A percentile compares a stretch with the other conserved stretches of the same genome.
Conservation (phyloP, 2,888 invertebrate species). For the Orthonevra nobilis region DNA sequence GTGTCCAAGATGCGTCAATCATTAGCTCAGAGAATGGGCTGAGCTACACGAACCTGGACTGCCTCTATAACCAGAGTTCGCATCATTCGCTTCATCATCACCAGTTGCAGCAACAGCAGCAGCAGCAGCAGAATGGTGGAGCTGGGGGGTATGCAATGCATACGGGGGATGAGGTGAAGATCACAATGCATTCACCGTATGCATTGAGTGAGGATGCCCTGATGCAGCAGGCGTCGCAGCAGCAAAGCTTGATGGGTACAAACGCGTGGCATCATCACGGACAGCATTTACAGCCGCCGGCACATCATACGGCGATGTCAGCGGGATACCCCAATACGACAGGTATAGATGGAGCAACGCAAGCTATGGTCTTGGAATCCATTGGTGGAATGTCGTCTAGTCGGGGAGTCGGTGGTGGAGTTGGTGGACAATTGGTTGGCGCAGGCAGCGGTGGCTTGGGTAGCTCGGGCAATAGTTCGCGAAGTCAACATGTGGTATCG, state of each 20-base stretch:
- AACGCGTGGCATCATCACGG: slow-evolving; percentile 78
- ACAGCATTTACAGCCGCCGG: slow-evolving; percentile 75
- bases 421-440: slow-evolving; percentile 45
- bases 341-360: slow-evolving; percentile 61
- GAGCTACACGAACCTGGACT: slow-evolving; percentile 94
- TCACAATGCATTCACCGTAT: slow-evolving; percentile 83
- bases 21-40: slow-evolving; percentile 92
- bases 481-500: slow-evolving; percentile 77
- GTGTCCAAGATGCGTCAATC: slow-evolving; percentile 82
- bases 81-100: slow-evolving; percentile 79
- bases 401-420: slow-evolving; percentile 20
- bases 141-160: slow-evolving; percentile 73
- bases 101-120: slow-evolving; percentile 71
- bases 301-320: slow-evolving; percentile 57
- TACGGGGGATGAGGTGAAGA: slow-evolving; percentile 80
- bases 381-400: slow-evolving; percentile 49
- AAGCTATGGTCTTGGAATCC: slow-evolving; percentile 61
- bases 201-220: slow-evolving; percentile 78
- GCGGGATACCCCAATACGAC: slow-evolving; percentile 54
- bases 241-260: slow-evolving; percentile 74
- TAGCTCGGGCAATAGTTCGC: slow-evolving; percentile 70
- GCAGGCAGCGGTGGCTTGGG: slow-evolving; percentile 52
- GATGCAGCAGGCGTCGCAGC: slow-evolving; percentile 74
- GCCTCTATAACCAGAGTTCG: slow-evolving; percentile 82
- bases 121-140: slow-evolving; percentile 70